Evolutionary conservation across 2,113 vertebrate species (phyloP).

Genomic region (Chiloscyllium plagiosum): DNA sequence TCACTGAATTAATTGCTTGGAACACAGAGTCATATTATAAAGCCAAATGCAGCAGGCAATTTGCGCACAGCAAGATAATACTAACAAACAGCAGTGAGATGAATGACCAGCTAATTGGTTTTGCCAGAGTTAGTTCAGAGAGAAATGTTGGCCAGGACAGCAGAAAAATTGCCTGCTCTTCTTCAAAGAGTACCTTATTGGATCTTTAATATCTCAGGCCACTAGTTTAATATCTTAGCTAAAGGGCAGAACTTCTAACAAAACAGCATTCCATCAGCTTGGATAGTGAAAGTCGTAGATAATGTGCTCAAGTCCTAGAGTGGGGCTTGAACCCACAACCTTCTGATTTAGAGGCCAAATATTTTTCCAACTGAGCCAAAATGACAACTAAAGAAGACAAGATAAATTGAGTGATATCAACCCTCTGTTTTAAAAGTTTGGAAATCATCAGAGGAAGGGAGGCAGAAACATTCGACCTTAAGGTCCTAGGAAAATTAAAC

Average conservation of each 20-base stretch:
- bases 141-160: background rate
- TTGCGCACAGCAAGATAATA: conserved; percentile 27
- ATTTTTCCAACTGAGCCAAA: background rate
- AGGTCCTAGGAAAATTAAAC: background rate
- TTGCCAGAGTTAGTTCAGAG: background rate
- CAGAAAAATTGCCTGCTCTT: conserved; percentile 5
- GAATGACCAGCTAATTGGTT: background rate
- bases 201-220: background rate
- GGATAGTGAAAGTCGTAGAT: background rate
- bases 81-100: conserved; percentile 17
- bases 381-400: background rate
- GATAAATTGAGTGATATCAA: background rate
- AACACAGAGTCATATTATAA: background rate
- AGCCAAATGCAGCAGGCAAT: conserved; percentile 32
- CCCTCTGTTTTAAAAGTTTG: background rate
- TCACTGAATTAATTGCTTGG: background rate
- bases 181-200: background rate
- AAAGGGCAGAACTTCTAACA: background rate
- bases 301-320: conserved; percentile 20
- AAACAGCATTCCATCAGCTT: background rate
- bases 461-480: background rate
- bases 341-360: background rate
- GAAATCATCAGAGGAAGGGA: background rate
- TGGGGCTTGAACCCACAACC: conserved; percentile 27
- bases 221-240: background rate